These are phyloP conservation scores for Nomada goodeniana DNA, from an alignment of 2,888 invertebrate species.

Conservation along the genomic window DNA sequence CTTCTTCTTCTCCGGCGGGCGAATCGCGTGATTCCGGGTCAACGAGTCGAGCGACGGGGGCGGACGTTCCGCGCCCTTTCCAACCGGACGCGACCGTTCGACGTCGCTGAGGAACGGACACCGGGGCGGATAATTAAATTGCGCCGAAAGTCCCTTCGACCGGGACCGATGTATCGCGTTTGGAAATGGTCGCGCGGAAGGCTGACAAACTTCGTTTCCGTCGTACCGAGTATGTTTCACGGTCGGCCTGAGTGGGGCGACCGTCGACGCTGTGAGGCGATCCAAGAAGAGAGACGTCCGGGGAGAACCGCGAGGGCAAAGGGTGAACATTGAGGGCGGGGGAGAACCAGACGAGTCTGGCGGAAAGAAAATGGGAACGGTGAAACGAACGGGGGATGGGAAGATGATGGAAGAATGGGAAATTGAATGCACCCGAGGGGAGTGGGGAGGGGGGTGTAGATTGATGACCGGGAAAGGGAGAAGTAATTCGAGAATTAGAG, in stretches of 20 bases:
- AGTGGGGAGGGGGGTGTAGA: not conserved
- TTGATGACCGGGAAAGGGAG: not conserved
- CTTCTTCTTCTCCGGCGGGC: constrained; percentile 6
- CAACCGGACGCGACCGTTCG: not conserved
- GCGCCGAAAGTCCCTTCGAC: constrained; percentile 50
- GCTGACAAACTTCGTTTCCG: constrained; percentile 48
- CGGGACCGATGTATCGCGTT: constrained; percentile 27
- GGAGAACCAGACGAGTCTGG: not conserved
- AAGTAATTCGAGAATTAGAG: not conserved
- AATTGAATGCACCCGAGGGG: no score
- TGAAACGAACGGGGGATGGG: not conserved
- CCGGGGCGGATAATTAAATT: constrained; percentile 60
- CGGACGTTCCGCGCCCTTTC: constrained; percentile 24
- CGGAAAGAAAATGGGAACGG: no score
- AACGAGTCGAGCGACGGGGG: constrained; percentile 23
- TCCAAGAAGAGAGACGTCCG: not conserved
- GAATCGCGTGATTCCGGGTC: constrained; percentile 62
- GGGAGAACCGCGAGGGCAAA: not conserved
- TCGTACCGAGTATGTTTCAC: constrained; percentile 31
- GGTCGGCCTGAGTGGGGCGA: constrained; percentile 7
- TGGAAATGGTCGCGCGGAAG: constrained; percentile 17
- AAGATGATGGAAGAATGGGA: not conserved
- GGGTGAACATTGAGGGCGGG: not conserved
- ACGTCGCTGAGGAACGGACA: constrained; percentile 40
- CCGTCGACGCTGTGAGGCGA: not conserved